These are phyloP conservation scores for Brachystomella parvula DNA, from an alignment of 1,140 invertebrate genomes.

Conservation along the genomic window DNA sequence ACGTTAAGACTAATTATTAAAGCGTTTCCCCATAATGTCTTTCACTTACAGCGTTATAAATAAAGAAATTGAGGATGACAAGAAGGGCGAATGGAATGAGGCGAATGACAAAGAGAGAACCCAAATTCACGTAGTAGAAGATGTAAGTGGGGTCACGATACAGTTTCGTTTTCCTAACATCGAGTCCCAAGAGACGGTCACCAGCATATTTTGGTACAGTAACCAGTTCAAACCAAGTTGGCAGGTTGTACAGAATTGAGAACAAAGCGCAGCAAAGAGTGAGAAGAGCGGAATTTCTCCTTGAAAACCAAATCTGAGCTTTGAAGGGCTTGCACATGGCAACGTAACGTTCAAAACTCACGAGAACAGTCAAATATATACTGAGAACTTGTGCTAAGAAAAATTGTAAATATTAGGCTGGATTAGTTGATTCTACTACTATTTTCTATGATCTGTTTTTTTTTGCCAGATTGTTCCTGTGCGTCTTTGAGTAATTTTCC, in stretches of 20 bases:
- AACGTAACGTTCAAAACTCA: constrained; percentile 88
- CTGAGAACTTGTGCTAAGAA: constrained; percentile 61
- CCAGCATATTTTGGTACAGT: not conserved
- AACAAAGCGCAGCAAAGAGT: constrained; percentile 46
- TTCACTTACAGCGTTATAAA: constrained; percentile 61
- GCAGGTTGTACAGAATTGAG: constrained; percentile 76
- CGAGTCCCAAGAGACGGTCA: constrained; percentile 51
- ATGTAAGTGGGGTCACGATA: constrained; percentile 65
- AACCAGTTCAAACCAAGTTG: constrained; percentile 51
- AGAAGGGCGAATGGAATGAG: constrained; percentile 75
- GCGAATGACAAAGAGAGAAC: constrained; percentile 85
- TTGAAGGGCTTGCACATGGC: constrained; percentile 88
- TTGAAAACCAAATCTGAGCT: constrained; percentile 39
- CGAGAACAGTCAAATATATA: constrained; percentile 87
- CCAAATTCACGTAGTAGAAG: constrained; percentile 78
- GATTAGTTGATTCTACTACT: too few relatives aligned
- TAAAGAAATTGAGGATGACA: constrained; percentile 76
- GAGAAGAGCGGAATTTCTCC: not conserved
- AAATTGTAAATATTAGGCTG: too few relatives aligned
- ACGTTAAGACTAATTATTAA: not conserved
- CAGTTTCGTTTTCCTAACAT: constrained; percentile 59
- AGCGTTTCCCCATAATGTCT: not conserved
- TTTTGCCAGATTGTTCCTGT: too few relatives aligned
- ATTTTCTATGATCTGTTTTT: too few relatives aligned
- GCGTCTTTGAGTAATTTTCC: too few relatives aligned